Conservation (phyloP, 1,140 invertebrate species). For the Diachasmimorpha longicaudata region DNA sequence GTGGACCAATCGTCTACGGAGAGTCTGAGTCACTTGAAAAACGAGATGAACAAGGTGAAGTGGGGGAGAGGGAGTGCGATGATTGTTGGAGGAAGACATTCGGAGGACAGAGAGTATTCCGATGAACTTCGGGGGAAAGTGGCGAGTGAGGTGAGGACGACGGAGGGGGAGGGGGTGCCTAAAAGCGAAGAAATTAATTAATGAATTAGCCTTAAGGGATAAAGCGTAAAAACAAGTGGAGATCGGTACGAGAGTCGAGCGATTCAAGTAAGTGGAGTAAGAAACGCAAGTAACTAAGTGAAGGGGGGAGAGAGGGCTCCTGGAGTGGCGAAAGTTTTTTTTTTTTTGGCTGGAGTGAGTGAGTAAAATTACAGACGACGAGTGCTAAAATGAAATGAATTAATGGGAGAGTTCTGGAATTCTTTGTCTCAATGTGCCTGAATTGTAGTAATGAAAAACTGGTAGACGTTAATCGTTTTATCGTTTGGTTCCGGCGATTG, state of each 20-base stretch:
- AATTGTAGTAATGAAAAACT: neutral
- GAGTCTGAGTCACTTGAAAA: constrained; percentile 23
- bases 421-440: constrained; percentile 26
- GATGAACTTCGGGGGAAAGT: neutral
- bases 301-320: constrained; percentile 22
- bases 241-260: constrained; percentile 48
- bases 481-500: constrained; percentile 27
- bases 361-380: constrained; percentile 5
- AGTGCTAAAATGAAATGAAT: constrained; percentile 41
- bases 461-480: too few relatives aligned
- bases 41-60: constrained; percentile 30
- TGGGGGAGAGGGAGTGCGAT: constrained; percentile 28
- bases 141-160: too few relatives aligned
- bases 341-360: constrained; percentile 10
- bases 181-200: constrained; percentile 58
- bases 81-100: neutral
- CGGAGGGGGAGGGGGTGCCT: neutral
- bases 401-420: constrained; percentile 40
- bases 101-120: neutral
- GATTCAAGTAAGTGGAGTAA: constrained; percentile 63
- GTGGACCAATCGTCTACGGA: constrained; percentile 37
- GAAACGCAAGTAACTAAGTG: constrained; percentile 55
- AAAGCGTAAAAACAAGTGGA: constrained; percentile 62
- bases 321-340: constrained; percentile 17
- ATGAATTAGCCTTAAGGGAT: constrained; percentile 62